Evolutionary conservation across 2,888 invertebrate species (phyloP), one percentile per base, ranked within the genome.

Genomic region (Tipula unca): DNA sequence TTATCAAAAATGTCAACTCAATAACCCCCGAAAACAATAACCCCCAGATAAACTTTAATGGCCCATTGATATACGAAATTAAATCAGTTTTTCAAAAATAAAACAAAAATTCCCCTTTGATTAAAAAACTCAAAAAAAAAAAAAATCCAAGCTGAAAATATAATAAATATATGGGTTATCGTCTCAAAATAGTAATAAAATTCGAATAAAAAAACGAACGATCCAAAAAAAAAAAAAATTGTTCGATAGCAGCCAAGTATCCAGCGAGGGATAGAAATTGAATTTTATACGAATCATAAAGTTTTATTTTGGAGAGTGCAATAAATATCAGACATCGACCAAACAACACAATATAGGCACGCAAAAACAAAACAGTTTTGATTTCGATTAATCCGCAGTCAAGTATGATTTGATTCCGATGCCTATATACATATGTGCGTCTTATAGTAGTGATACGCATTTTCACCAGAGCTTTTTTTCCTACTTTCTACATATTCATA

Each of bases 231-330:
- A 8, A 20, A 54, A 17, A 54, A 54, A 54, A 54, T 17, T 17
- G 25, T 69, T 69, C 69, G 69, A 69, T 69, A 69, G 25, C 25
- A 69, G 69, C 69, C 69, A 69, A 69, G 69, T 69, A 69, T 25
- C 69, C 69, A 69, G 69, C 69, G 69, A 69, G 69, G 69, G 69
- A 69, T 69, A 69, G 69, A 69, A 69, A 69, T 69, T 69, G 69
- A 69, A 69, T 69, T 69, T 69, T 69, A 69, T 69, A 69, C 69
- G 69, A 69, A 69, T 69, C 69, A 69, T 69, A 69, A 69, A 69
- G 10, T 69, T 69, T 69, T 25, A 69, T 25, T 69, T 13, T 69
- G 69, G 69, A 25, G 69, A 69, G 69, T 69, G 69, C 69, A 69
- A 69, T 69, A 69, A 69, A 69, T 69, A 69, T 69, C 69, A 69